phyloP scores from a whole-genome alignment of 2,797 vertebrate species.

The Sebastes dallii region DNA sequence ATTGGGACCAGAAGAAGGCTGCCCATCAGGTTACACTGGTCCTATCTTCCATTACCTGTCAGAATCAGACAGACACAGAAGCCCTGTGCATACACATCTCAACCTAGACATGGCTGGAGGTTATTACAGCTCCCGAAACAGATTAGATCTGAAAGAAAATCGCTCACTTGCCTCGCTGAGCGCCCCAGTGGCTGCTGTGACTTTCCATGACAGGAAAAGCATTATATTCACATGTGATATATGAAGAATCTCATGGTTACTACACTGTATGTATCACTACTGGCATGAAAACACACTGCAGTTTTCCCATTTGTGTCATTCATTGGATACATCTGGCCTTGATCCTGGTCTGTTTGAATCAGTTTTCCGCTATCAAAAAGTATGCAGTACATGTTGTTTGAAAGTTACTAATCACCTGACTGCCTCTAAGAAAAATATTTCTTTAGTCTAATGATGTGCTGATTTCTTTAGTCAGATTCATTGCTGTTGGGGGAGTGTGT shows the following conservation, averaged over 20 bases:
- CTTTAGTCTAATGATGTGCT: slow-evolving; percentile 49
- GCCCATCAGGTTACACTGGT: slow-evolving; percentile 8
- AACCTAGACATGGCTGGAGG: slow-evolving; percentile 17
- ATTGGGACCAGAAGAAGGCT: slow-evolving; percentile 36
- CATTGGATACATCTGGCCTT: slow-evolving; percentile 14
- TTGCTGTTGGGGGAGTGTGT: slow-evolving; percentile 37
- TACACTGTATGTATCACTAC: not conserved
- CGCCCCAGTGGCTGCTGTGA: slow-evolving; percentile 3
- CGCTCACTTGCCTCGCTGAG: not conserved
- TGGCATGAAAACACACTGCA: not conserved
- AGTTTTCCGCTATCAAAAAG: slow-evolving; percentile 1
- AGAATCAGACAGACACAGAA: slow-evolving; percentile 16
- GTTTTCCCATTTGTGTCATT: not conserved
- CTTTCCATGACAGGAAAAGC: slow-evolving; percentile 14
- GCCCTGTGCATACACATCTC: slow-evolving; percentile 2
- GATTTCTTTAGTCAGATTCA: slow-evolving; percentile 35
- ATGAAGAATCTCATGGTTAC: not conserved
- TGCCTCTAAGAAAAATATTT: slow-evolving; percentile 46
- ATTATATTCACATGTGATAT: slow-evolving; percentile 17
- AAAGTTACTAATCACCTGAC: slow-evolving; percentile 36
- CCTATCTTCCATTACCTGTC: slow-evolving; percentile 11
- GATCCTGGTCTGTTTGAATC: slow-evolving; percentile 20
- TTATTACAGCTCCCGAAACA: slow-evolving; percentile 31
- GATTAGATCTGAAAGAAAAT: slow-evolving; percentile 47
- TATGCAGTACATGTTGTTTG: slow-evolving; percentile 29